Base-by-base conservation (phyloP, 2,797 vertebrate species). In the Myotis myotis region DNA sequence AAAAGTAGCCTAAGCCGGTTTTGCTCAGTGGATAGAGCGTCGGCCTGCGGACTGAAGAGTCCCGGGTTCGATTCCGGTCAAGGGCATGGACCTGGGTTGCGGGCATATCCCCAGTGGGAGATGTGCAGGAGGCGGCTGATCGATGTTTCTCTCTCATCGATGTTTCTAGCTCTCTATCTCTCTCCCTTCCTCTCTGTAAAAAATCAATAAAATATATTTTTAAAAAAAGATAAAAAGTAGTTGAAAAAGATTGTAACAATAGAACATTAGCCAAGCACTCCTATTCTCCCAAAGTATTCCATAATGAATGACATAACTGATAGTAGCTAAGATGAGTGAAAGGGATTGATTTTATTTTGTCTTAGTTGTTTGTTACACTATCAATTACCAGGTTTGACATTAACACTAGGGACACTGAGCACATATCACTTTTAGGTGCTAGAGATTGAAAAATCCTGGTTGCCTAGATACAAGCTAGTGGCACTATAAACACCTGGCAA, bases 231-330 rank as follows among this genome's bases (percentile, higher is more conserved):
- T 66, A 87, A 87, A 95, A 75, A 38, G 10, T 49, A 8, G 33
- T 30, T 78, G 47, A 95, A 78, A n/a, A 87, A 93, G 83, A 92
- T n/a, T 89, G 20, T 83, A 92, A 44, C 85, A 84, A 88, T 86
- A 86, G 87, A 90, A 72, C 17, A 51, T 66, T 76, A 92, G 55
- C 3, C 23, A 80, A 87, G 15, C 68, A 74, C 13, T 74, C 17
- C 3, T 57, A 51, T 89, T 89, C 49, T 93, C 90, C 47, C 44
- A 90, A 93, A 86, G 22, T n/a, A 87, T 92, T 86, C 60, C 33
- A 74, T 86, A 88, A 71, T 28, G 33, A 92, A 17, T 89, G 33
- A 41, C 41, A 88, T 64, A 93, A 86, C 60, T 36, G 19, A 66
- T 8, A 55, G 60, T 57, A 86, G 41, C 22, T 62, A 89, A 83